Evolutionary conservation across 2,888 invertebrate genomes (phyloP).

Genomic region (Euphydryas editha): DNA sequence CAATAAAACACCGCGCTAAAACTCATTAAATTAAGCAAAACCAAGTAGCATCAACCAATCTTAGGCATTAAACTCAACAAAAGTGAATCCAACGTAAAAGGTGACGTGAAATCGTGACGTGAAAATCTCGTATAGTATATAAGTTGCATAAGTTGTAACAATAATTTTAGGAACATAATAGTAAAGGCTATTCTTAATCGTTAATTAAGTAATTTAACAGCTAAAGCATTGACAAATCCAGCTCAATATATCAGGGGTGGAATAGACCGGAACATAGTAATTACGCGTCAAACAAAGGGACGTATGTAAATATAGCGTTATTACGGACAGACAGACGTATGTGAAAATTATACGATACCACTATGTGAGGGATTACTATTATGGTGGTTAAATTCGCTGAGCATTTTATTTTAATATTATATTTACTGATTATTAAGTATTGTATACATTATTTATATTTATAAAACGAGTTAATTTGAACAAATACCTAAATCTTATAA

Average conservation of each 20-base stretch:
- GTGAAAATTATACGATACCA: conserved; percentile 76
- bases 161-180: not conserved
- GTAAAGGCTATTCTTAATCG: not conserved
- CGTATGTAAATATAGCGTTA: conserved; percentile 75
- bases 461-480: too few species aligned
- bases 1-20: too few species aligned
- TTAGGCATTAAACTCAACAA: too few species aligned
- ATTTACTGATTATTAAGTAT: too few species aligned
- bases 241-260: conserved; percentile 57
- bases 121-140: too few species aligned
- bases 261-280: conserved; percentile 56
- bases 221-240: conserved; percentile 65
- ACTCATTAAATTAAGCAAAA: too few species aligned
- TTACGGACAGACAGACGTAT: conserved; percentile 77
- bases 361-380: conserved; percentile 49
- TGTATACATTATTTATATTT: too few species aligned
- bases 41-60: too few species aligned
- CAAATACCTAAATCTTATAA: too few species aligned
- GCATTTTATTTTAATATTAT: not conserved
- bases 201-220: conserved; percentile 16
- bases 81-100: not conserved
- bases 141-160: too few species aligned
- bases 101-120: too few species aligned
- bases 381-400: conserved; percentile 38
- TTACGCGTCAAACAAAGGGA: conserved; percentile 77